A percentile compares a stretch with the other conserved stretches of the same genome.
Evolutionary conservation across 37 sponge, comb jelly and placozoan genomes (phyloP).

Genomic region (Haliclona indistincta): DNA sequence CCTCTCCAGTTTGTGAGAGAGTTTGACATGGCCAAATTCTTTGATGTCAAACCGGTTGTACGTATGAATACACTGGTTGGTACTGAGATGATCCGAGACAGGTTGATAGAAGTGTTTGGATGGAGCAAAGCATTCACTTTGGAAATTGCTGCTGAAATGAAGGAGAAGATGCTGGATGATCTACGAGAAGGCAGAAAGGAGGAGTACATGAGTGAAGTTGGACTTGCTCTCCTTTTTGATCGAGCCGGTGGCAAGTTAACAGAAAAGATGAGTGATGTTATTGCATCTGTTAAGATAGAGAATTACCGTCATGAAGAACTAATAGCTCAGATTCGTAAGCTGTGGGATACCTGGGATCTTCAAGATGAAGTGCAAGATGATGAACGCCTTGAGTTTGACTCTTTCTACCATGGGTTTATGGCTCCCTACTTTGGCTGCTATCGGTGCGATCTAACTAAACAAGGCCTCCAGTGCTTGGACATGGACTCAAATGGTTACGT

Average conservation of each 20-base stretch:
- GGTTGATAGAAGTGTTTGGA: slow-evolving; percentile 63
- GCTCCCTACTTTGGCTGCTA: slow-evolving; percentile 90
- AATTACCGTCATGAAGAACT: slow-evolving; percentile 37
- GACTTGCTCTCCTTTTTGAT: slow-evolving; percentile 73
- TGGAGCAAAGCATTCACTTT: slow-evolving; percentile 54
- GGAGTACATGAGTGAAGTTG: slow-evolving; percentile 82
- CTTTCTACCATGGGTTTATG: slow-evolving; percentile 89
- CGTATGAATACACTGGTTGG: slow-evolving; percentile 79
- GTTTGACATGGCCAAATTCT: slow-evolving; percentile 82
- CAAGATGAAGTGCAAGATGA: slow-evolving; percentile 47
- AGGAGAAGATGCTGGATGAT: slow-evolving; percentile 72
- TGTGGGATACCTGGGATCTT: slow-evolving; percentile 79
- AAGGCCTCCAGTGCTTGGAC: slow-evolving; percentile 72
- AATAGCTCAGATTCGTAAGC: slow-evolving; percentile 47
- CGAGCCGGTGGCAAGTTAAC: slow-evolving; percentile 82
- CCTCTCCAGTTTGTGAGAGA: slow-evolving; percentile 46
- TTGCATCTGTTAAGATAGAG: slow-evolving; percentile 32
- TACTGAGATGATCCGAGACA: slow-evolving; percentile 61
- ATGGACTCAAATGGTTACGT: slow-evolving; percentile 81
- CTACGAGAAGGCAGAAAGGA: slow-evolving; percentile 63
- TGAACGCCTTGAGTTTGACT: slow-evolving; percentile 63
- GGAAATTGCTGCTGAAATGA: slow-evolving; percentile 64
- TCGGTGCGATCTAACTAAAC: slow-evolving; percentile 56
- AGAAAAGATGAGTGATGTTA: slow-evolving; percentile 46
- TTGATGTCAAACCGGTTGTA: slow-evolving; percentile 54